Evolutionary conservation across 1,140 invertebrate genomes (phyloP), one percentile per base, ranked within the genome.

Genomic region (Ladona fulva): DNA sequence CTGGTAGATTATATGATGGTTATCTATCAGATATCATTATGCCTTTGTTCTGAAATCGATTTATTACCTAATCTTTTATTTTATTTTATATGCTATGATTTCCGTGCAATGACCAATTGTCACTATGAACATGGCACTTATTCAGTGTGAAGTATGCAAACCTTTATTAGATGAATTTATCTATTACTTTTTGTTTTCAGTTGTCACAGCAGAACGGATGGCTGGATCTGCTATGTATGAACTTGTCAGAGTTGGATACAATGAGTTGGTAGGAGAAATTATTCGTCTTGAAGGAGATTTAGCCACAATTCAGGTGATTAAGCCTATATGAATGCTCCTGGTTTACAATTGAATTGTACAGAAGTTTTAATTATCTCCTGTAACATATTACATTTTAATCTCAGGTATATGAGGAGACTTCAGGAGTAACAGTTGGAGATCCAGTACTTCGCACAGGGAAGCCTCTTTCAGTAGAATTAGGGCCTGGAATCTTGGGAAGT

Each of bases 211-310:
- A 78, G 96, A 99, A 86, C 95, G 95, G 83, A 99, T 99, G 98
- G 93, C 96, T 79, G 98, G 98, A 80, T 95, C 98, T 14, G 98
- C 98, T 89, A 99, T 99, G 97, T 99, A 99, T 91, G 98, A 99
- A 87, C 86, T 99, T 87, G 98, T 99, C 76, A 91, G 98, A 83
- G 98, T 99, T 11, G 98, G 98, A 19, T 98, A 99, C 86, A 91
- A 92, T 81, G 97, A 99, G 86, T 87, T 99, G 81, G 98, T 99
- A 1, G 98, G 98, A 80, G 98, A 99, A 88, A 99, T 99, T 85
- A 99, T 99, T 88, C 92, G 98, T 86, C 89, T 99, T 78, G 98
- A 99, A 88, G 97, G 97, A 78, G 98, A 99, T 85, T 97, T 98
- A 93, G 98, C 98, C 74, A 99, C 98, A 79, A 99, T 99, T 85